phyloP scores from a whole-genome alignment of 2,113 vertebrate genomes.

The Cromileptes altivelis region DNA sequence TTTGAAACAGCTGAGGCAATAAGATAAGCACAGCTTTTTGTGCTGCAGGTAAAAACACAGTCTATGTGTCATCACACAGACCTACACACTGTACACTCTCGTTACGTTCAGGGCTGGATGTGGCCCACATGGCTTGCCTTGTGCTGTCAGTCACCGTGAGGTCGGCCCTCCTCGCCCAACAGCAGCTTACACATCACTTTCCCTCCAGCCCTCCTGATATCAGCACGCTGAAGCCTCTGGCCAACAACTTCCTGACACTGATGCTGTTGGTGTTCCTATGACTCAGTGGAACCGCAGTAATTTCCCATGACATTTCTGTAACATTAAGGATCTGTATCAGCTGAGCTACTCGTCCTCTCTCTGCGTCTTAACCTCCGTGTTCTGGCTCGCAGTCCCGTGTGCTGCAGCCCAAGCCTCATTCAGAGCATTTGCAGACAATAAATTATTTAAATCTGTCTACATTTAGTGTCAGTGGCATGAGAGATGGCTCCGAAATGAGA shows the following conservation, averaged over 20 bases:
- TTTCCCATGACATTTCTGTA: constrained; percentile 51
- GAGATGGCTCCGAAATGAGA: constrained; percentile 38
- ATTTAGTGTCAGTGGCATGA: constrained; percentile 37
- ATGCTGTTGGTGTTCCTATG: constrained; percentile 57
- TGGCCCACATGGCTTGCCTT: constrained; percentile 40
- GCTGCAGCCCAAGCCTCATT: constrained; percentile 48
- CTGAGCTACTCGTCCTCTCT: constrained; percentile 15
- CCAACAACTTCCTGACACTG: constrained; percentile 64
- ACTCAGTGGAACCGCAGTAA: constrained; percentile 52
- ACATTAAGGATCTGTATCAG: constrained; percentile 25
- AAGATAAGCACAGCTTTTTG: neutral
- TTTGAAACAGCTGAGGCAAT: neutral
- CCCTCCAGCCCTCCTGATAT: constrained; percentile 31
- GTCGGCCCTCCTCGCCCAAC: constrained; percentile 9
- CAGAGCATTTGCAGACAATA: constrained; percentile 50
- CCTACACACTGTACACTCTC: neutral
- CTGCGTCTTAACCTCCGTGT: constrained; percentile 14
- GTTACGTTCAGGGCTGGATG: constrained; percentile 25
- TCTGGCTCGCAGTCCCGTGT: neutral
- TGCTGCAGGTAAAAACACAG: neutral
- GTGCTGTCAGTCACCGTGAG: constrained; percentile 32
- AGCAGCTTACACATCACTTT: constrained; percentile 56
- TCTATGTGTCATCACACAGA: constrained; percentile 12
- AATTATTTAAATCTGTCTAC: constrained; percentile 43
- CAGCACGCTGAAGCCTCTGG: constrained; percentile 39